A percentile compares a stretch with the other conserved stretches of the same genome.
Conservation (phyloP, 2,888 invertebrate genomes). For the Peribatodes rhomboidaria region DNA sequence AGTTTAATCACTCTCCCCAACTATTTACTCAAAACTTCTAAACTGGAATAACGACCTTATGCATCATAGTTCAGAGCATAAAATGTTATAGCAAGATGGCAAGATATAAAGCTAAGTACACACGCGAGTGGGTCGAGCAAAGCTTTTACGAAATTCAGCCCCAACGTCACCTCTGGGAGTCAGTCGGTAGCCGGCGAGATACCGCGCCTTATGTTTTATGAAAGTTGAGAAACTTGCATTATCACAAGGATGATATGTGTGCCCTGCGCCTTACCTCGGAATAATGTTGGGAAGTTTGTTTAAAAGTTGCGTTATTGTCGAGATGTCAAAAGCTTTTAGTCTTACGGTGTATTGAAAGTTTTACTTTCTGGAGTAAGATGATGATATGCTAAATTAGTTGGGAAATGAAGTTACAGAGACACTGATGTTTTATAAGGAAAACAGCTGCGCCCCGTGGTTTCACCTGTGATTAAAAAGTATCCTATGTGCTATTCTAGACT, state of each 20-base stretch:
- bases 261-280: slow-evolving; percentile 22
- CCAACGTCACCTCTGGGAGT: slow-evolving; percentile 59
- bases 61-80: slow-evolving; percentile 8
- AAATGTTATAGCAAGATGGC: slow-evolving; percentile 20
- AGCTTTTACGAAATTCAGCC: slow-evolving; percentile 64
- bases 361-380: slow-evolving; percentile 3
- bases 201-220: slow-evolving; percentile 41
- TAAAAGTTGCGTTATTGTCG: slow-evolving; percentile 28
- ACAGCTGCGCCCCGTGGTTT: too few relatives aligned
- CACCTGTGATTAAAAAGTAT: too few relatives aligned
- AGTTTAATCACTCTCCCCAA: slow-evolving; percentile 10
- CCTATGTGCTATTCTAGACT: background rate
- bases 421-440: background rate
- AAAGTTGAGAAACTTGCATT: slow-evolving; percentile 45
- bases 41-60: slow-evolving; percentile 39
- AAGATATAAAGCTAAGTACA: slow-evolving; percentile 44
- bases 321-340: slow-evolving; percentile 33
- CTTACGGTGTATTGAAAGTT: slow-evolving; percentile 23
- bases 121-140: slow-evolving; percentile 43
- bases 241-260: slow-evolving; percentile 40
- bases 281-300: slow-evolving; percentile 32
- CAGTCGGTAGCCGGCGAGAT: slow-evolving; percentile 29
- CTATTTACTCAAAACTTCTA: slow-evolving; percentile 17
- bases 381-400: background rate
- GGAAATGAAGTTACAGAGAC: background rate